Conservation (phyloP, 1,140 invertebrate genomes). For the Ruditapes philippinarum region DNA sequence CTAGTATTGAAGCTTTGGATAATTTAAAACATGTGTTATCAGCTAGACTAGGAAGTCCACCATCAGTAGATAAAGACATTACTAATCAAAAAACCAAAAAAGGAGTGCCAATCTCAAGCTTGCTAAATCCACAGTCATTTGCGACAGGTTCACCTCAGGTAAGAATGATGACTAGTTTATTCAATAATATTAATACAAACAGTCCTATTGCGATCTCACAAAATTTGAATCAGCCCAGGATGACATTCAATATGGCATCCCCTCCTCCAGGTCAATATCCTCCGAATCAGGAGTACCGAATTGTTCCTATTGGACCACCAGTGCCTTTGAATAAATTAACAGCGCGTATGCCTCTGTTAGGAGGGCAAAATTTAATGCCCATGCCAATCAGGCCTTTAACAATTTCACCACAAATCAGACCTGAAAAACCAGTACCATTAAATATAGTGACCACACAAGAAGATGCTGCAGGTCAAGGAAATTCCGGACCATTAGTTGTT, state of each 20-base stretch:
- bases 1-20: conserved; percentile 28
- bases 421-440: not conserved
- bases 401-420: not conserved
- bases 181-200: not conserved
- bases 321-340: not conserved
- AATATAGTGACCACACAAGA: not conserved
- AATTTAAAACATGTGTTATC: conserved; percentile 37
- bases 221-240: conserved; percentile 10
- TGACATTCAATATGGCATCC: not conserved
- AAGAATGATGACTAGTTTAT: not conserved
- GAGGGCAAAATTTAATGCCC: not conserved
- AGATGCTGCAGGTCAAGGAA: not conserved
- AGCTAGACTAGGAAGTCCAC: conserved; percentile 1
- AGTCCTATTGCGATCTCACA: not conserved
- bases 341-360: not conserved
- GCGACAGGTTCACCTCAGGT: not conserved
- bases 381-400: not conserved
- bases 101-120: not conserved
- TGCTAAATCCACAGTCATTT: not conserved
- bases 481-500: conserved; percentile 43
- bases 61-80: not conserved
- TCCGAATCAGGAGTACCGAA: not conserved
- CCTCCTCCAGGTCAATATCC: not conserved
- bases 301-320: conserved; percentile 11
- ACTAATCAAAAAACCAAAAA: not conserved